Evolutionary conservation across 92 coral and sea anemone genomes (phyloP), one percentile per base, ranked within the genome.

Genomic region (Plumapathes pennacea): DNA sequence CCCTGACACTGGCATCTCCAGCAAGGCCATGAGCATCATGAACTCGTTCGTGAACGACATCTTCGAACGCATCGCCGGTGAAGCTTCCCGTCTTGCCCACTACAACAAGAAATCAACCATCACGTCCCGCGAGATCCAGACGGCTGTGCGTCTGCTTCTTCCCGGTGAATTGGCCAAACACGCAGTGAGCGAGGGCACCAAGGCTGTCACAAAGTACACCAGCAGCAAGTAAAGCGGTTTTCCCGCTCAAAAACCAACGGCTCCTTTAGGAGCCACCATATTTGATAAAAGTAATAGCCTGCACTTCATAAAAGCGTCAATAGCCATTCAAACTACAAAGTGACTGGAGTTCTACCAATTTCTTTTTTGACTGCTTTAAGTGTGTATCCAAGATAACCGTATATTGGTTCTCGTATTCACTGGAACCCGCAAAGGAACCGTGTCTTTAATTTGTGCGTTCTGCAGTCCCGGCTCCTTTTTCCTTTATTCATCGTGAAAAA

Each of bases 191-290:
- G 87, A 81, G 66, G 88, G 88, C 38, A 81, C 88, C 54, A 81
- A 81, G 71, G 88, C 88, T 40, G 90, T 84, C 77, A 84, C 90
- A 53, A 84, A 84, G 72, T 84, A 84, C 77, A 84, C 90, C 43
- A 84, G 90, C 90, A 84, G 90, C 82, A 84, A 79, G 71, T 84
- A 65, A 65, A 62, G n/a, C n/a, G n/a, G n/a, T n/a, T n/a, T n/a
- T n/a, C n/a, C n/a, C n/a, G n/a, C n/a, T n/a, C 42, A 67, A 58
- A 39, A 54, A 52, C 39, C 63, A 67, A 67, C 74, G 74, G 74
- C 74, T 67, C 74, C 33, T 67, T 67, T 67, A 67, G 64, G 74
- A 67, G 74, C 74, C 74, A 67, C 64, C 74, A 67, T 55, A 67
- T 67, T 53, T 25, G 21, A n/a, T 27, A 58, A 67, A 67, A 67